Evolutionary conservation across 2,113 vertebrate species (phyloP).

Genomic region (Mohoua ochrocephala): DNA sequence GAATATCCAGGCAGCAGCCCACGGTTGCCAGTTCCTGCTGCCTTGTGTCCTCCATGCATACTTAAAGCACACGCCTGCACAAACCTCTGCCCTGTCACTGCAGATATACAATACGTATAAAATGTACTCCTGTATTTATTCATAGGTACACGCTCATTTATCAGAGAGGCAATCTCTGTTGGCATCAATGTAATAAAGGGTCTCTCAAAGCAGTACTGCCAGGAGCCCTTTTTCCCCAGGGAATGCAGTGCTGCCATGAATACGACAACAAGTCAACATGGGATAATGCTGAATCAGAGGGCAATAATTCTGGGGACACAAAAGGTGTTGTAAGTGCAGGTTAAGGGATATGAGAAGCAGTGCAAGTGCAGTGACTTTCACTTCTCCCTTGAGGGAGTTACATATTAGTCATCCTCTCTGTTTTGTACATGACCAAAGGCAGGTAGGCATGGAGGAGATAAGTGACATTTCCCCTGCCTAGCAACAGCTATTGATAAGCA

Average conservation of each 20-base stretch:
- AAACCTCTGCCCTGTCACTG: conserved; percentile 20
- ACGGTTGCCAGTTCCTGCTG: not conserved
- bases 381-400: not conserved
- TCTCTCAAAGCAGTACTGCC: conserved; percentile 26
- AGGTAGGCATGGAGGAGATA: not conserved
- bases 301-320: not conserved
- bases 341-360: not conserved
- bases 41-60: conserved; percentile 7
- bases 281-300: conserved; percentile 12
- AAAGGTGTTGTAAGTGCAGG: not conserved
- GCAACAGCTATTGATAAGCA: not conserved
- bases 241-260: not conserved
- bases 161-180: conserved; percentile 48
- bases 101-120: conserved; percentile 44
- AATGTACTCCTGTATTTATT: conserved; percentile 57
- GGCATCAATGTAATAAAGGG: conserved; percentile 34
- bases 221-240: not conserved
- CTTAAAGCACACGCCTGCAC: not conserved
- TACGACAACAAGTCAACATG: conserved; percentile 6
- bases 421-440: not conserved
- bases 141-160: conserved; percentile 43
- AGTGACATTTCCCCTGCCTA: not conserved
- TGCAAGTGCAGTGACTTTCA: not conserved
- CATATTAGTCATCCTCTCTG: not conserved
- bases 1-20: not conserved